Evolutionary conservation across 2,113 vertebrate genomes (phyloP).

Genomic region (Felis catus): F.catus_Fca126_mat1.0 CM031426.1:23323001-23323500

Average conservation of each 20-base stretch:
- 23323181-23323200: no score
- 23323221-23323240: neutral
- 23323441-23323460: neutral
- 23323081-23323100: no score
- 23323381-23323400: conserved; percentile 13
- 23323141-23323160: no score
- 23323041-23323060: no score
- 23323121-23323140: no score
- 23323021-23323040: no score
- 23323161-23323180: no score
- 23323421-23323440: conserved; percentile 27
- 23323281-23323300: neutral
- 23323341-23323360: conserved; percentile 6
- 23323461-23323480: neutral
- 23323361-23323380: neutral
- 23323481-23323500: neutral
- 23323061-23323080: no score
- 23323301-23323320: neutral
- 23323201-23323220: neutral
- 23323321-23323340: neutral
- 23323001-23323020: neutral
- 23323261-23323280: neutral
- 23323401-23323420: neutral
- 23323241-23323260: neutral
- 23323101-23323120: no score